Evolutionary conservation across 2,797 vertebrate species (phyloP), one percentile per base, ranked within the genome.

Genomic region (Spea hammondii): DNA sequence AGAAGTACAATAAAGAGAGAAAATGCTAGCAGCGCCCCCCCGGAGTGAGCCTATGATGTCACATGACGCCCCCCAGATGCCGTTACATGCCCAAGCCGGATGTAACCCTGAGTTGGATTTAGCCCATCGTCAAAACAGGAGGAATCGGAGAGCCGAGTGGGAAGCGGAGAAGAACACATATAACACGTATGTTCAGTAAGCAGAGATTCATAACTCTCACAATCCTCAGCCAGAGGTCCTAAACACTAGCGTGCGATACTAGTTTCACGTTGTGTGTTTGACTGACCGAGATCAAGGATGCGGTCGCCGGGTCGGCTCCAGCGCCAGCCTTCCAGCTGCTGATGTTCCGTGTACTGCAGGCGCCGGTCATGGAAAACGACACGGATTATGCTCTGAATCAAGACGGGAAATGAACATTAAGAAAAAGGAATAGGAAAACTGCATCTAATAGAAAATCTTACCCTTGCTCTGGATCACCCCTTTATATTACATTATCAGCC

Each of bases 351-450:
- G 72, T 97, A 98, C 87, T 98, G 96, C 84, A 98, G 89, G 0
- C 95, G 94, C 1, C 96, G 94, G 79, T 98, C 96, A 0, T 98
- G 96, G 84, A 98, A 98, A 86, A 96, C 93, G 51, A 98, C 96
- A 0, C 96, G 94, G 73, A 98, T 92, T 67, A 94, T 95, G 85
- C 96, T 98, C 97, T 98, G 91, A 14, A 84, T 74, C 6, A 45
- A 55, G 2, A 54, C 0, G 45, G 57, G 13, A 4, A 49, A 13
- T 55, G 6, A 53, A 1, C 5, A 13, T 48, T 9, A 69, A 46
- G 50, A 17, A 65, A 9, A 4, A 7, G 49, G 47, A 53, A 53
- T 53, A 53, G 7, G 4, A 60, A 59, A 5, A 59, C 13, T 59
- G 10, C 4, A 59, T 59, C 5, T 11, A 5, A 59, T n/a, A 59